Conservation (phyloP, 2,888 invertebrate species). For the Drosophila suboccidentalis region DNA sequence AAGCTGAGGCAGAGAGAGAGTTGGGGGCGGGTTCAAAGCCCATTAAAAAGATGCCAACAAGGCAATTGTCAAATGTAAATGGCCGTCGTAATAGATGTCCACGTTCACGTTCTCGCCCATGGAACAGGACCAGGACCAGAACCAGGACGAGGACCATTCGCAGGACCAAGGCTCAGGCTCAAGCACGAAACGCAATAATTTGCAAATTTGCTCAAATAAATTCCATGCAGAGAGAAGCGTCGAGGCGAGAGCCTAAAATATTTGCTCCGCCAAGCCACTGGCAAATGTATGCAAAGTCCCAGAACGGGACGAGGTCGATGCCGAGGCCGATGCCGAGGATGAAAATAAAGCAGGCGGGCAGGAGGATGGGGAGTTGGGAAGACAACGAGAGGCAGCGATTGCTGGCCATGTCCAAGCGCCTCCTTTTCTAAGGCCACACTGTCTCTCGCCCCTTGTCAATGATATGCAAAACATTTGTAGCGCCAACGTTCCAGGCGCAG, state of each 20-base stretch:
- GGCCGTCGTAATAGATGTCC: conserved; percentile 75
- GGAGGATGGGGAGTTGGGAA: too few species aligned
- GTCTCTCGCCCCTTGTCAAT: conserved; percentile 49
- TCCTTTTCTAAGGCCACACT: conserved; percentile 51
- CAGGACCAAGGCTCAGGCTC: conserved; percentile 14
- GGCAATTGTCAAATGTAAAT: conserved; percentile 80
- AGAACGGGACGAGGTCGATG: background rate
- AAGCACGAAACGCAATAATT: conserved; percentile 70
- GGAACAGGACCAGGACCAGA: background rate
- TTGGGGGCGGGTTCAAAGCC: conserved; percentile 21
- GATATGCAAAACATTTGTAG: conserved; percentile 74
- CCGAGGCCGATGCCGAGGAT: background rate
- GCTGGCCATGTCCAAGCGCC: conserved; percentile 28
- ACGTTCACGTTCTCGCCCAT: conserved; percentile 38
- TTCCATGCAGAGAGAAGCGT: conserved; percentile 68
- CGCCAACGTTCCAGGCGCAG: conserved; percentile 28
- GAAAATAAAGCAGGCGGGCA: background rate
- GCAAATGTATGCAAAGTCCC: conserved; percentile 76
- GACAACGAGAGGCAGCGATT: background rate
- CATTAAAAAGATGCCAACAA: conserved; percentile 78
- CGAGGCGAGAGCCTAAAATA: conserved; percentile 65
- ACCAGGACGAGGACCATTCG: background rate
- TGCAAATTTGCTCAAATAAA: conserved; percentile 81
- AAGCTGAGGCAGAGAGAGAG: background rate
- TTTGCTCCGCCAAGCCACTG: conserved; percentile 59